phyloP scores from a whole-genome alignment of 2,888 invertebrate genomes.

The Hypselothyrea guttata region DNA sequence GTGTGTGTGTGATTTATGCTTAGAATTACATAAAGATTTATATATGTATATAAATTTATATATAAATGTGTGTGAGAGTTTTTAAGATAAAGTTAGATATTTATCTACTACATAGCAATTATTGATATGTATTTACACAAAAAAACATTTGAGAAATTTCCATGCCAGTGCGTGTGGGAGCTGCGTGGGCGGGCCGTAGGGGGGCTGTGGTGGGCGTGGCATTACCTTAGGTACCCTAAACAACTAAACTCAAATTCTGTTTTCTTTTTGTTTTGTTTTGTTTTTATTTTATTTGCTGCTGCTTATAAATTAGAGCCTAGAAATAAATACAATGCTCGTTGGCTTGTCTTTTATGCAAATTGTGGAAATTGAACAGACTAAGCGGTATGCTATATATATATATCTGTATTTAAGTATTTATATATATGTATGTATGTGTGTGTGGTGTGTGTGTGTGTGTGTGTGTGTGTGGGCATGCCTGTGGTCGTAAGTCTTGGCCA shows the following conservation, averaged over 20 bases:
- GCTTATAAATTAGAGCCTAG: conserved; percentile 59
- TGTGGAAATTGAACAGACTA: conserved; percentile 64
- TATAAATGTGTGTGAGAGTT: conserved; percentile 1
- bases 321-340: conserved; percentile 68
- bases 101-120: conserved; percentile 48
- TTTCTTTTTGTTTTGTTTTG: background rate
- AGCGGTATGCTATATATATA: conserved; percentile 33
- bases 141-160: conserved; percentile 7
- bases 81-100: conserved; percentile 25
- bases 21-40: conserved; percentile 51
- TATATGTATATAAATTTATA: conserved; percentile 12
- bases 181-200: background rate
- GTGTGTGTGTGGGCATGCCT: conserved; percentile 21
- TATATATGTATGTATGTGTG: conserved; percentile 23
- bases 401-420: conserved; percentile 24
- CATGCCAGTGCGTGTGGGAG: conserved; percentile 3
- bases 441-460: conserved; percentile 14
- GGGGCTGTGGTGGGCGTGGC: conserved; percentile 7
- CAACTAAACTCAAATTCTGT: conserved; percentile 30
- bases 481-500: conserved; percentile 55
- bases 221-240: conserved; percentile 33
- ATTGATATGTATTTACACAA: conserved; percentile 68
- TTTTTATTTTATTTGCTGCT: conserved; percentile 16
- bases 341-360: conserved; percentile 73
- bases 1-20: conserved; percentile 25